A percentile compares a stretch with the other conserved stretches of the same genome.
phyloP scores from a whole-genome alignment of 2,797 vertebrate genomes.

The Gorsachius magnificus region DNA sequence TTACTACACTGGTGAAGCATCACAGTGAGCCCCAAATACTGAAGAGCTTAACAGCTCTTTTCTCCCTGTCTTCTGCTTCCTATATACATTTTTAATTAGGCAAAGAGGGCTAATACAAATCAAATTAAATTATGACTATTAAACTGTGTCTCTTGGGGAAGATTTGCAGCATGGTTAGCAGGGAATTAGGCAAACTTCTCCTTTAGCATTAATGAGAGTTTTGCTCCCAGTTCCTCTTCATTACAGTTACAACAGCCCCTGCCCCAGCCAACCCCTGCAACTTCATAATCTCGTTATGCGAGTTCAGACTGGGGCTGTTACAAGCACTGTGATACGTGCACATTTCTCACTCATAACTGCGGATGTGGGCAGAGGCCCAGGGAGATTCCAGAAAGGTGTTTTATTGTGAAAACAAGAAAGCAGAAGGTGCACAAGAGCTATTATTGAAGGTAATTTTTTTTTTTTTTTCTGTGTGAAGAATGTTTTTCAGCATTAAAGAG shows the following conservation, averaged over 20 bases:
- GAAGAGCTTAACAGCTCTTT: background rate
- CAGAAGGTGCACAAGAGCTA: background rate
- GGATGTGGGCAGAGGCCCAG: background rate
- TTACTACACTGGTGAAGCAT: background rate
- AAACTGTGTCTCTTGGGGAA: background rate
- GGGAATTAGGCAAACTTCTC: background rate
- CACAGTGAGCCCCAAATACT: background rate
- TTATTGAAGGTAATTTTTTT: background rate
- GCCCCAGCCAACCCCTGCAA: background rate
- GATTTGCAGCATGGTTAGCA: background rate
- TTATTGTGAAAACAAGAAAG: background rate
- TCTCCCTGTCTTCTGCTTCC: background rate
- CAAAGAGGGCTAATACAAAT: conserved; percentile 10
- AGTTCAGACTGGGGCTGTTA: background rate
- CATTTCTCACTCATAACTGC: background rate
- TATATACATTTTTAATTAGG: conserved; percentile 24
- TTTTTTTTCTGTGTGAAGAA: background rate
- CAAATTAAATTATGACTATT: conserved; percentile 29
- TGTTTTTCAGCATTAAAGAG: background rate
- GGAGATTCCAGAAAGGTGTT: background rate
- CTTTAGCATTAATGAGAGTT: background rate
- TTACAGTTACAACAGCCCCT: background rate
- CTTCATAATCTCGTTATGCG: background rate
- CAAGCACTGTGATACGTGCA: background rate
- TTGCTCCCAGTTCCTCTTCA: background rate